These are phyloP conservation scores for Tor tambroides DNA, from an alignment of 2,113 vertebrate species.

Conservation along the genomic window DNA sequence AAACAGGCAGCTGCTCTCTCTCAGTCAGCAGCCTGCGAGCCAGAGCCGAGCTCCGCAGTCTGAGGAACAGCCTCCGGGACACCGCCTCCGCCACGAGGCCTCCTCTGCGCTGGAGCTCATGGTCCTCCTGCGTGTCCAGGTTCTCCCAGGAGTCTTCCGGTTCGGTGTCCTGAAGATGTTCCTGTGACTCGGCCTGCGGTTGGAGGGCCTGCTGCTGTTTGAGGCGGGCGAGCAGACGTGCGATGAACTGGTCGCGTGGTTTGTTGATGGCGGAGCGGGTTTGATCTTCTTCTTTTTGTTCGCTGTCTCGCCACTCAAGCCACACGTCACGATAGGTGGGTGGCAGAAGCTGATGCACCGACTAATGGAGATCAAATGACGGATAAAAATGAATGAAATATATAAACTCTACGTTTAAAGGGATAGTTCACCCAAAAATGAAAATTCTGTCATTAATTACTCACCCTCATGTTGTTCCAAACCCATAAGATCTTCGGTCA, in stretches of 20 bases:
- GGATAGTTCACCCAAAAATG: too few species aligned
- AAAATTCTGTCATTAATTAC: too few species aligned
- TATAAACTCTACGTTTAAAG: too few species aligned
- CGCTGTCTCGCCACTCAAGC: constrained; percentile 93
- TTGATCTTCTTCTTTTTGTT: constrained; percentile 87
- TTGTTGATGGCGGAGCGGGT: constrained; percentile 91
- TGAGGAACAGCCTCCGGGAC: constrained; percentile 79
- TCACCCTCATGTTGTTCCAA: too few species aligned
- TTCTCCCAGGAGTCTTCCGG: constrained; percentile 96
- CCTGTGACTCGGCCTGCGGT: background rate
- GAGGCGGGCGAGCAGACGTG: constrained; percentile 84
- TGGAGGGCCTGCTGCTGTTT: constrained; percentile 87
- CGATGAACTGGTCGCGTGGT: constrained; percentile 94
- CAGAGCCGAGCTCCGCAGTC: constrained; percentile 76
- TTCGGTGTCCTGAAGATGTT: constrained; percentile 62
- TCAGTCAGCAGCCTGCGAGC: constrained; percentile 84
- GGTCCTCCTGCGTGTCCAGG: constrained; percentile 80
- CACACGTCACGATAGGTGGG: constrained; percentile 93
- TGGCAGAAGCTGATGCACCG: constrained; percentile 94
- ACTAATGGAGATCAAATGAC: constrained; percentile 69
- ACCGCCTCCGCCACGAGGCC: constrained; percentile 71
- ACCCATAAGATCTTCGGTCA: too few species aligned
- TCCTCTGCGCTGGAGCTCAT: constrained; percentile 61
- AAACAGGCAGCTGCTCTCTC: constrained; percentile 89
- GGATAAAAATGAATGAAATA: background rate